Evolutionary conservation across 2,113 vertebrate genomes (phyloP).

Genomic region (Psilopsiagon aurifrons): DNA sequence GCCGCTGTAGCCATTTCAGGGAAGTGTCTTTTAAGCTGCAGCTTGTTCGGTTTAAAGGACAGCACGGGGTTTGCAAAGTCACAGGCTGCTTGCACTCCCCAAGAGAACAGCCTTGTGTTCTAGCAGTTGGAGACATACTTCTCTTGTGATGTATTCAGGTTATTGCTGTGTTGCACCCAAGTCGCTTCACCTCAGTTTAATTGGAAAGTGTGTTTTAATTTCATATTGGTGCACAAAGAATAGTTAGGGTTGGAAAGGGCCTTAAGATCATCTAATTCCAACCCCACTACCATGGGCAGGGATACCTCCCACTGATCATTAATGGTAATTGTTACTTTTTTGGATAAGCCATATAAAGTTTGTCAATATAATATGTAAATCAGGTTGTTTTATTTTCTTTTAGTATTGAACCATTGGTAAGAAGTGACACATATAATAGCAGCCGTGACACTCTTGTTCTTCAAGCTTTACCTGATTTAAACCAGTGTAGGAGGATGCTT

Average conservation of each 20-base stretch:
- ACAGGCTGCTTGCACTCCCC: not conserved
- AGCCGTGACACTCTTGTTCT: not conserved
- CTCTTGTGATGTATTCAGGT: fast-evolving
- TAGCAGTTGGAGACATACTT: not conserved
- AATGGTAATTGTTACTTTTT: not conserved
- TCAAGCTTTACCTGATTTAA: not conserved
- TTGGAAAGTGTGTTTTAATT: not conserved
- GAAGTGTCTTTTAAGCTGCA: not conserved
- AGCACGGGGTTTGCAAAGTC: fast-evolving
- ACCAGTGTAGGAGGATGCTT: not conserved
- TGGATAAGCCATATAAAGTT: not conserved
- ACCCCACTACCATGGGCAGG: no score
- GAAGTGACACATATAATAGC: not conserved
- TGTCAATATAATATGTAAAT: not conserved
- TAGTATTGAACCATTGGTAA: not conserved
- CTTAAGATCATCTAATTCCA: no score
- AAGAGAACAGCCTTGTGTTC: not conserved
- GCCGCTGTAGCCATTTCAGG: not conserved
- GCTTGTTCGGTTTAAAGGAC: not conserved
- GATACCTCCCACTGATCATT: not conserved
- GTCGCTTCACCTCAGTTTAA: not conserved
- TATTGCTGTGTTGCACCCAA: not conserved
- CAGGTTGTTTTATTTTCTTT: not conserved
- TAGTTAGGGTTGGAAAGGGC: no score
- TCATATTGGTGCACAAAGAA: not conserved